These are phyloP conservation scores for Okamejei kenojei DNA, from an alignment of 2,797 vertebrate genomes.

Conservation along the genomic window DNA sequence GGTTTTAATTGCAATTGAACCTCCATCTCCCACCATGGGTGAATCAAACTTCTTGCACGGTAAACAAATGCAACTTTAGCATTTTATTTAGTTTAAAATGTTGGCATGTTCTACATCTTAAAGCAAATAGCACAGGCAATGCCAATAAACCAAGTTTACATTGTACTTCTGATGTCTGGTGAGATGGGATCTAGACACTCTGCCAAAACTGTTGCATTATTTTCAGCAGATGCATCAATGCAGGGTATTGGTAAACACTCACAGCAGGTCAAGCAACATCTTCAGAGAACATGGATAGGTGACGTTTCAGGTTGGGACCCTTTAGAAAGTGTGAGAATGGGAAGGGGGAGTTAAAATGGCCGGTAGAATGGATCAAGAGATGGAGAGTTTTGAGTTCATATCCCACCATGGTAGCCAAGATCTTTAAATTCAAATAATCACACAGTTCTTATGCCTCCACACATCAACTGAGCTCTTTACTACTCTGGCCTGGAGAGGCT, in stretches of 20 bases:
- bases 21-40: not conserved
- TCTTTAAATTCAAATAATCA: no score
- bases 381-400: no score
- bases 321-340: no score
- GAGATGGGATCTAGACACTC: not conserved
- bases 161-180: not conserved
- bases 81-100: not conserved
- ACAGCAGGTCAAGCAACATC: no score
- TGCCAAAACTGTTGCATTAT: not conserved
- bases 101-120: not conserved
- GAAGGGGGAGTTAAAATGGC: no score
- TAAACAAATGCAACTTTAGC: not conserved
- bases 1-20: no score
- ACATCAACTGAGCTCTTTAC: not conserved
- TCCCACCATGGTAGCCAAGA: no score
- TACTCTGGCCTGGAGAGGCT: not conserved
- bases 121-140: not conserved
- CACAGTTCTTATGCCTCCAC: no score
- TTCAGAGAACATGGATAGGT: no score
- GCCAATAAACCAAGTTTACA: not conserved
- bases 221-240: not conserved
- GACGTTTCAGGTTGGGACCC: no score
- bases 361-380: no score
- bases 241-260: not conserved
- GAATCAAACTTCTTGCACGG: not conserved